Base-by-base conservation (phyloP, 2,888 invertebrate species). In the Melieria picta region DNA sequence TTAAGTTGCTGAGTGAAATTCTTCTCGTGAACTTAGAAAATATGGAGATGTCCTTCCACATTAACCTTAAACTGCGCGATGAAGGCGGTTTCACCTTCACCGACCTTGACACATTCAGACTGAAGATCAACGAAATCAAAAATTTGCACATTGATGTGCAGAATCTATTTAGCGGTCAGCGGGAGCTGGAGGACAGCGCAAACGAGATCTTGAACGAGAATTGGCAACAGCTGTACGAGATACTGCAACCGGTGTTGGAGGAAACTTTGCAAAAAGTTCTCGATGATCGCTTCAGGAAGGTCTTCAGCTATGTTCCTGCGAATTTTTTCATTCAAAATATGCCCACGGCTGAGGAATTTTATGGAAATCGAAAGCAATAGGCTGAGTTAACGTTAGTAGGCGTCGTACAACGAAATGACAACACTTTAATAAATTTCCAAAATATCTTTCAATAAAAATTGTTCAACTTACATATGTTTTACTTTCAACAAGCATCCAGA, bases 181-280 rank as follows among this genome's bases (percentile, higher is more conserved):
- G 72, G 7, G 78, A 79, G 1, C 75, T 84, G 11, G 91, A 91
- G 88, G 90, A 91, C 61, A 90, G 90, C 77, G 91, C 92, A 3
- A 92, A 93, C 79, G 88, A 89, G 7, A 90, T 92, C 77, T 87
- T 93, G 75, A 93, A 93, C 81, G 90, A 90, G 11, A 92, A 92
- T 82, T 93, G 92, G 92, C 88, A 90, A 45, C 90, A 91, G 58
- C 90, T 92, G 1, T 90, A 90, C 0, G 91, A 91, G 77, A 89
- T 92, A 3, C 82, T 92, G 65, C 88, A 90, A 77, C 92, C 92
- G 46, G 90, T 91, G 5, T 91, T 92, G 75, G 88, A 89, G 3
- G 89, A 89, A 81, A 91, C 91, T 3, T 90, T 91, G 61, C 89
- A 91, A 86, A 90, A 90, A 74, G 90, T 92, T 75, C 88, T 92